Conservation (phyloP, 2,113 vertebrate genomes). For the Oreocharis arfaki region DNA sequence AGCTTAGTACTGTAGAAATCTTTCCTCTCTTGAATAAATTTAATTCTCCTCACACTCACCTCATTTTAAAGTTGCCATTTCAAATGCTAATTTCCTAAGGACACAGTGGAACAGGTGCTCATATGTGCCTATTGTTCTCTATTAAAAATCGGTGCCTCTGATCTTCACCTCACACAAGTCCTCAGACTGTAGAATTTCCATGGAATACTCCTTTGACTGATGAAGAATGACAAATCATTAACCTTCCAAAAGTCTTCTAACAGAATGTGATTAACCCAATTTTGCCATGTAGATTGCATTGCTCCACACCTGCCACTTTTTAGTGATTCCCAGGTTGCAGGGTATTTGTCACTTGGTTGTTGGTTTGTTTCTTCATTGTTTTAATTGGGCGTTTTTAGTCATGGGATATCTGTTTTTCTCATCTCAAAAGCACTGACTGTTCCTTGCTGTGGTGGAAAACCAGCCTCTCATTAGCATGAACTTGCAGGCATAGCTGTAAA, state of each 20-base stretch:
- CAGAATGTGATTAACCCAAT: neutral
- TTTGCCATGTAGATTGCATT: neutral
- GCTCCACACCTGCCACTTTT: neutral
- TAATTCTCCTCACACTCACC: neutral
- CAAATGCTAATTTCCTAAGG: neutral
- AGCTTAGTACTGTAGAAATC: neutral
- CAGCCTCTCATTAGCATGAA: neutral
- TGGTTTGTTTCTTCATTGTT: neutral
- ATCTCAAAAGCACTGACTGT: neutral
- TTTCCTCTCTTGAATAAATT: neutral
- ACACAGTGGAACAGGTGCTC: neutral
- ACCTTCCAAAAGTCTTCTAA: neutral
- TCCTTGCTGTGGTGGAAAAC: neutral
- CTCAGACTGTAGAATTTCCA: neutral
- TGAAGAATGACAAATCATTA: neutral
- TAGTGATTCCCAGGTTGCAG: neutral
- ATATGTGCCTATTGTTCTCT: neutral
- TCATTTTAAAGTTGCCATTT: neutral
- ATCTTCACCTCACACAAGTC: neutral
- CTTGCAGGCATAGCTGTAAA: neutral
- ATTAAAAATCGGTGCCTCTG: neutral
- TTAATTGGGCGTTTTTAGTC: neutral
- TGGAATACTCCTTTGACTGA: neutral
- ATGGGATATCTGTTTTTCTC: neutral
- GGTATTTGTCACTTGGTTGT: neutral